Base-by-base conservation (phyloP, 2,888 invertebrate species). In the Melinaea marsaeus region DNA sequence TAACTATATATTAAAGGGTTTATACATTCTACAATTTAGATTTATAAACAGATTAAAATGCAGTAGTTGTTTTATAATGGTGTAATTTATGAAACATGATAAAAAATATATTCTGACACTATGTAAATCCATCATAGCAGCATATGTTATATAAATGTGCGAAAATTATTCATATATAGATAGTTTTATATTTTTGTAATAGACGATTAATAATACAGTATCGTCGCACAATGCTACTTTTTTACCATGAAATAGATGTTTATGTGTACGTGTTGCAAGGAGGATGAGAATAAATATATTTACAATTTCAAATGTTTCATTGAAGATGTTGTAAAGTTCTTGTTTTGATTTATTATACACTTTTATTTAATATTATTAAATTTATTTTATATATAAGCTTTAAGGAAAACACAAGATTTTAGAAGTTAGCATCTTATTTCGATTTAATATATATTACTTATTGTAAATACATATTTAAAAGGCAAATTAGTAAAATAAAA, bases 181-280 rank as follows among this genome's bases (percentile, higher is more conserved):
- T 57, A 56, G 58, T 71, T 71, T 72, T 72, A 57, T 69, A 72
- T 70, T 72, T 70, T 71, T 70, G 68, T 70, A 71, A 63, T 66
- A 64, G 60, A 46, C 46, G 57, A 35, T 22, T 37, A 57, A 48
- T 22, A 7, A 48, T 22, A 32, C 1, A 33, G 48, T 63, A 57
- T 62, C 32, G 55, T 62, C 55, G 48, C 62, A 63, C 54, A 59
- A 66, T 61, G 51, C 55, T 60, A 58, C 45, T 42, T 35, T 61
- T 64, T n/a, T 13, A 55, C 55, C 55, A 34, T 60, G 60, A 33
- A 54, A 58, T 55, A 65, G 4, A 32, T 57, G 59, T 65, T 60
- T 55, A 65, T 67, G 61, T 65, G 58, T 63, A 63, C 37, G 32
- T 60, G 7, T 63, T 67, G 59, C 58, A 22, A 61, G 51, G 51